Conservation (phyloP, 2,888 invertebrate species). For the Congeria kusceri region DNA sequence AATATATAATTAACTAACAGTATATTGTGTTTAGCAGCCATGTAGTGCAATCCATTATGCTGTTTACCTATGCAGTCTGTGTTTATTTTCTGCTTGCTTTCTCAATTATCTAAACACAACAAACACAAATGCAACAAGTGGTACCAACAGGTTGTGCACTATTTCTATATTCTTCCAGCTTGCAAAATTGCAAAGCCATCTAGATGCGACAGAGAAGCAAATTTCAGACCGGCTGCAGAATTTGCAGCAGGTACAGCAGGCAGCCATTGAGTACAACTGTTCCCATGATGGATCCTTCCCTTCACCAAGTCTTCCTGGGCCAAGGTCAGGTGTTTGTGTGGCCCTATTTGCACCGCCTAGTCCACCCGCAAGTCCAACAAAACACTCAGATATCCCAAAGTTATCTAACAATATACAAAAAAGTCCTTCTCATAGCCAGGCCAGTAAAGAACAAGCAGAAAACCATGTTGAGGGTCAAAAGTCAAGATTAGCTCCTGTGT, state of each 20-base stretch:
- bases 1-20: too few relatives aligned
- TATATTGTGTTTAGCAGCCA: too few relatives aligned
- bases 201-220: slow-evolving; percentile 44
- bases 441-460: too few relatives aligned
- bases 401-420: background rate
- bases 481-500: background rate
- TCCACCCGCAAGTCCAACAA: slow-evolving; percentile 10
- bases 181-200: slow-evolving; percentile 45
- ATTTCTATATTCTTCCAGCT: slow-evolving; percentile 51
- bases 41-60: too few relatives aligned
- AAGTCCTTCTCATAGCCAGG: too few relatives aligned
- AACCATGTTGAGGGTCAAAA: background rate
- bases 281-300: slow-evolving; percentile 23
- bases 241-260: slow-evolving; percentile 61
- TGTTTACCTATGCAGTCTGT: too few relatives aligned
- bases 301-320: background rate
- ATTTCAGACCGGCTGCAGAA: slow-evolving; percentile 52
- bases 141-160: too few relatives aligned
- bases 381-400: slow-evolving; percentile 2
- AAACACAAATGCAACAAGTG: background rate
- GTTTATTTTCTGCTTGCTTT: background rate
- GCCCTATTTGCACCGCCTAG: background rate
- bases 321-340: background rate
- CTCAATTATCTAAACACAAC: background rate
- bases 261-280: slow-evolving; percentile 64